Conservation (phyloP, 2,113 vertebrate genomes). For the Struthio camelus region DNA sequence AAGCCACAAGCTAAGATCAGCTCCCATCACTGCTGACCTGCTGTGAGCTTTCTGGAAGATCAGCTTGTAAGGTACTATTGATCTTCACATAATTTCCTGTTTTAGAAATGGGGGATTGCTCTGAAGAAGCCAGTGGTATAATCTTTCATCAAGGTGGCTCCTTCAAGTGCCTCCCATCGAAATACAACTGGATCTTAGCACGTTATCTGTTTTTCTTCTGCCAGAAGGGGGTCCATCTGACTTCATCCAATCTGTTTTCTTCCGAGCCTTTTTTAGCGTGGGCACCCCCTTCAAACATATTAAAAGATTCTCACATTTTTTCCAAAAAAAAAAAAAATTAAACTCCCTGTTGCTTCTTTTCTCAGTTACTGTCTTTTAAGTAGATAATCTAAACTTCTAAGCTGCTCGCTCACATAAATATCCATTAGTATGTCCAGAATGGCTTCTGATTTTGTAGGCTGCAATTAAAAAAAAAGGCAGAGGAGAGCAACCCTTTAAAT, state of each 20-base stretch:
- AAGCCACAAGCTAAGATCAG: background rate
- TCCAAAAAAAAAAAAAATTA: background rate
- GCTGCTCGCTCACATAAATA: background rate
- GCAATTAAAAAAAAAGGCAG: background rate
- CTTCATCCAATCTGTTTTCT: no score
- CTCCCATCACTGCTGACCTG: background rate
- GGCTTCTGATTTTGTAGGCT: background rate
- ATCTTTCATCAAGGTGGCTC: slow-evolving; percentile 5
- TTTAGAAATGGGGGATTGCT: background rate
- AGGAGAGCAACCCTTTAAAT: background rate
- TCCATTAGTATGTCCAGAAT: background rate
- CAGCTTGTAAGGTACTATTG: background rate
- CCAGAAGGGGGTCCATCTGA: no score
- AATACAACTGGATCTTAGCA: background rate
- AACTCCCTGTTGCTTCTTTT: background rate
- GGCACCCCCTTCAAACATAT: background rate
- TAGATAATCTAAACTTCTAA: background rate
- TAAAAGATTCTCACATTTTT: background rate
- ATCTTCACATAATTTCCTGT: background rate
- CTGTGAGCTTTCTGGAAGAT: background rate
- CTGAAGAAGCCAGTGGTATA: background rate
- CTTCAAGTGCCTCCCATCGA: background rate
- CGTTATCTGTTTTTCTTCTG: background rate
- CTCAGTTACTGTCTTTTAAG: background rate
- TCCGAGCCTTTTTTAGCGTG: background rate